Evolutionary conservation across 2,888 invertebrate species (phyloP).

Genomic region (Drosophila prolongata): DNA sequence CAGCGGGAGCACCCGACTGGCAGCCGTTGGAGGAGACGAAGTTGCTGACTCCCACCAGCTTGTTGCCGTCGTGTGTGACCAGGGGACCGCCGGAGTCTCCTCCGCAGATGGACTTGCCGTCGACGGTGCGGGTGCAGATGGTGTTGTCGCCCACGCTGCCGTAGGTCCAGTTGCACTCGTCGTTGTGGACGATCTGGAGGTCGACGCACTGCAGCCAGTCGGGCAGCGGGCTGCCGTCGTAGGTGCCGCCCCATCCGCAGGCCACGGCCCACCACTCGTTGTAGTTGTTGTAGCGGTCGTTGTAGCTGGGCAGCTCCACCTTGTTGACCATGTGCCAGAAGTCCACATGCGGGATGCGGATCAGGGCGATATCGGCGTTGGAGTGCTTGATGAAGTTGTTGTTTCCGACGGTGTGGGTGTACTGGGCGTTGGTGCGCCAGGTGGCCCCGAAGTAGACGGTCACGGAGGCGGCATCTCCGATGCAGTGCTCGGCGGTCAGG

Average conservation of each 20-base stretch:
- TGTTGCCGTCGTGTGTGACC: constrained; percentile 40
- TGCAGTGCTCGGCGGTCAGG: constrained; percentile 39
- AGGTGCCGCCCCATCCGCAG: constrained; percentile 43
- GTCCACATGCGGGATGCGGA: constrained; percentile 34
- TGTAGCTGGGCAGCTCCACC: constrained; percentile 42
- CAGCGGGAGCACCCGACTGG: constrained; percentile 33
- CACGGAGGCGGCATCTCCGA: constrained; percentile 21
- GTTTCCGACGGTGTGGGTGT: constrained; percentile 29
- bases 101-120: constrained; percentile 32
- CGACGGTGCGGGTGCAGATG: constrained; percentile 35
- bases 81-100: constrained; percentile 41
- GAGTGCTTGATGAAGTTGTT: constrained; percentile 34
- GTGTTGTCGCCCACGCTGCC: constrained; percentile 32
- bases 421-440: constrained; percentile 41
- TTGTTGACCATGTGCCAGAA: constrained; percentile 43
- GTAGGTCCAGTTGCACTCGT: constrained; percentile 37
- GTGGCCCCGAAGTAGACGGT: constrained; percentile 33
- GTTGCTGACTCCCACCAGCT: constrained; percentile 38
- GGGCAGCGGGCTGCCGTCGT: constrained; percentile 38
- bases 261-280: constrained; percentile 44
- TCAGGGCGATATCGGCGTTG: constrained; percentile 36
- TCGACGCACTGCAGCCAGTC: constrained; percentile 41
- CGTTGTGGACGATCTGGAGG: constrained; percentile 35
- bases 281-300: constrained; percentile 45
- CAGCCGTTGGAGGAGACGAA: constrained; percentile 30